Base-by-base conservation (phyloP, 2,888 invertebrate species). In the Oxyteleia sp. region DNA sequence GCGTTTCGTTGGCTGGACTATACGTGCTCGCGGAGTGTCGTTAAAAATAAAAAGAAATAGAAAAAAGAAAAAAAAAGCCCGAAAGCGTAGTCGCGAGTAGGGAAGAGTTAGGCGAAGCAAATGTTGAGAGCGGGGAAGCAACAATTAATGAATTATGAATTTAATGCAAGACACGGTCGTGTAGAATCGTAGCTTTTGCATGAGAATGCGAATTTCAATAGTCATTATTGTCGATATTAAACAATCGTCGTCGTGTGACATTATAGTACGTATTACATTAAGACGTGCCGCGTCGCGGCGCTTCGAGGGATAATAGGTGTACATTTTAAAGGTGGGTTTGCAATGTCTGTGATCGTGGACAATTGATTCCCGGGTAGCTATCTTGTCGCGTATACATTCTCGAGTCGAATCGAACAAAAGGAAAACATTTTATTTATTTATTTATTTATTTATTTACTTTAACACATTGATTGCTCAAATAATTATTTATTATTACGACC, bases 141-240 rank as follows among this genome's bases (percentile, higher is more conserved):
- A 55, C n/a, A 15, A 16, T 55, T 29, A 16, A 57, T 49, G 72
- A 78, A 64, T 74, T 43, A 78, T 57, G 79, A 85, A 87, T 68
- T 74, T 85, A 86, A 87, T 74, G 88, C 82, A 84, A 87, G 85
- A 82, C n/a, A n/a, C 87, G 85, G 88, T 88, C 86, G 85, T 86
- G 86, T 86, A 86, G 84, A 75, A 83, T 80, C 84, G 84, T 89
- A 90, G 88, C 87, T 90, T 91, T 89, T 89, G 88, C 91, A 89
- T 89, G 90, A 84, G 85, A 86, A 87, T 84, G 85, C 85, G 84
- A 84, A 84, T 81, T 85, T 83, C 57, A 86, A 84, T 86, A 84
- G 84, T 86, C 82, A 85, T 82, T 85, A 78, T 68, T 83, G 74
- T 76, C 75, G 63, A 64, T 80, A 83, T 74, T 80, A 75, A 82